phyloP scores from a whole-genome alignment of 1,140 invertebrate species.

The Copidosoma floridanum region DNA sequence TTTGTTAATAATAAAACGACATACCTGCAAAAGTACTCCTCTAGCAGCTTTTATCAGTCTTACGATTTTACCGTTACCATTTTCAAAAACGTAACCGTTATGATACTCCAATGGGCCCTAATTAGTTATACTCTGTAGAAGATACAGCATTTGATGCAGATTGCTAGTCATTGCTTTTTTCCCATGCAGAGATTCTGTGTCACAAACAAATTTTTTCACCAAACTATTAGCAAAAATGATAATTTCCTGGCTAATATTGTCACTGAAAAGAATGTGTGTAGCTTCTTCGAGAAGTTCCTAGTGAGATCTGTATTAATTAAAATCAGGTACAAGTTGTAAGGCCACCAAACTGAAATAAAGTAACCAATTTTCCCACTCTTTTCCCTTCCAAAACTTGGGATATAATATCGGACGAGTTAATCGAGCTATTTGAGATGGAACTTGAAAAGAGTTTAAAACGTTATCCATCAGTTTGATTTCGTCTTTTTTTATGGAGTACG shows the following conservation, averaged over 20 bases:
- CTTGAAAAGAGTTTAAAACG: neutral
- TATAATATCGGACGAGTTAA: conserved; percentile 14
- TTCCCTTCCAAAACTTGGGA: conserved; percentile 26
- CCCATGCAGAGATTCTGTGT: conserved; percentile 4
- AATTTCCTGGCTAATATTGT: conserved; percentile 8
- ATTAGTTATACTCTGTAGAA: conserved; percentile 3
- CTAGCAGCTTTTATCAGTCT: neutral
- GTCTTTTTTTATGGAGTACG: neutral
- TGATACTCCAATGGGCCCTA: conserved; percentile 2
- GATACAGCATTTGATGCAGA: conserved; percentile 17
- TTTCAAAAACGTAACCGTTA: neutral
- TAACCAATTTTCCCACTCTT: conserved; percentile 26
- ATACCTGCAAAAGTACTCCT: neutral
- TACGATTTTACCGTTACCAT: neutral
- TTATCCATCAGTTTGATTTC: neutral
- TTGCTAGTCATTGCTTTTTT: conserved; percentile 20
- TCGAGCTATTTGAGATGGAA: neutral
- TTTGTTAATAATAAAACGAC: neutral
- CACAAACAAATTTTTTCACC: conserved; percentile 18
- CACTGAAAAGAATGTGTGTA: conserved; percentile 24
- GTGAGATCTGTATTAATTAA: conserved; percentile 9
- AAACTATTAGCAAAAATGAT: conserved; percentile 4
- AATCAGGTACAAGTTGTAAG: neutral
- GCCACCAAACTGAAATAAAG: conserved; percentile 22
- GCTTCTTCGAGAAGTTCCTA: conserved; percentile 26